Evolutionary conservation across 1,140 invertebrate species (phyloP).

Genomic region (Drosophila tani): DNA sequence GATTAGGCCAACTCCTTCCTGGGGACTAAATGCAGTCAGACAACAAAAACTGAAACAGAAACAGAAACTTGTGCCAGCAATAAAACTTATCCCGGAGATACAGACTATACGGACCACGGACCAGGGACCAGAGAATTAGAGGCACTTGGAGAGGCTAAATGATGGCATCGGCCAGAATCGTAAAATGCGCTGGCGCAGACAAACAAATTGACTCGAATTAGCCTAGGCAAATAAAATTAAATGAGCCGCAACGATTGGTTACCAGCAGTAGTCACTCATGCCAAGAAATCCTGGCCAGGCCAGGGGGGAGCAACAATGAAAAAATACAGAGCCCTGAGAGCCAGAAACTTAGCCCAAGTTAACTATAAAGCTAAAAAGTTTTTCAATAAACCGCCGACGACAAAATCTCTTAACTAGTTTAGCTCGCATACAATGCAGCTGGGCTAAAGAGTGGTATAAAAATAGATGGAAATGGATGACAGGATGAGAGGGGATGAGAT

Average conservation of each 20-base stretch:
- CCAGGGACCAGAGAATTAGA: slow-evolving; percentile 2
- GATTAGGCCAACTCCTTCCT: slow-evolving; percentile 29
- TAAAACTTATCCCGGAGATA: slow-evolving; percentile 33
- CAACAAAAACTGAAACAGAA: slow-evolving; percentile 21
- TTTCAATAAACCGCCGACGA: slow-evolving; percentile 77
- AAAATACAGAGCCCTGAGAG: background rate
- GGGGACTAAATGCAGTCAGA: slow-evolving; percentile 13
- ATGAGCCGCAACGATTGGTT: slow-evolving; percentile 67
- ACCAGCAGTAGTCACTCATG: slow-evolving; percentile 27
- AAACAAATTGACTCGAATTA: slow-evolving; percentile 78
- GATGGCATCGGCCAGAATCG: slow-evolving; percentile 23
- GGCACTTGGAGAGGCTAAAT: slow-evolving; percentile 23
- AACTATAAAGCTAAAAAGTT: slow-evolving; percentile 62
- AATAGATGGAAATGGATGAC: slow-evolving; percentile 15
- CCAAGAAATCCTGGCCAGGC: background rate
- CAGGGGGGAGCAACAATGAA: background rate
- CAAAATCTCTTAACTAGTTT: slow-evolving; percentile 79
- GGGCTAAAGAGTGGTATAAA: slow-evolving; percentile 4
- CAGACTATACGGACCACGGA: background rate
- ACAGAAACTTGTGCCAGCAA: slow-evolving; percentile 32
- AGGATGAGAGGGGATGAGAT: background rate
- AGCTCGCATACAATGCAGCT: slow-evolving; percentile 65
- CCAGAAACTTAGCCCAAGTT: slow-evolving; percentile 46
- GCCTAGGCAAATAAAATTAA: slow-evolving; percentile 63
- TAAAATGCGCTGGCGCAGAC: slow-evolving; percentile 59